These are phyloP conservation scores for Scolopax mira DNA, from an alignment of 2,113 vertebrate genomes.

Conservation along the genomic window DNA sequence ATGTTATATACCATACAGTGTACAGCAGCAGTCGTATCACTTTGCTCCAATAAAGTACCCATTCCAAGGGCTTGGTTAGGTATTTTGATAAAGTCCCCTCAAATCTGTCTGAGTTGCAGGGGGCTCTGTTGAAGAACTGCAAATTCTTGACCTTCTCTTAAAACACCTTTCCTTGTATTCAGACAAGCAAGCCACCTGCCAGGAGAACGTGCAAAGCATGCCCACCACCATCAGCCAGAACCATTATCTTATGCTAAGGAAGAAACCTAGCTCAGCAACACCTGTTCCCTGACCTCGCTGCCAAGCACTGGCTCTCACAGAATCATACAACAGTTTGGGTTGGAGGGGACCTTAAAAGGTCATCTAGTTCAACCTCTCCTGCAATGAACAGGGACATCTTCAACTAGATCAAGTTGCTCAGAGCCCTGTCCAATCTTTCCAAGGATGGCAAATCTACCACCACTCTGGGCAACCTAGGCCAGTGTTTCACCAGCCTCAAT, in stretches of 20 bases:
- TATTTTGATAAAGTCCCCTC: not conserved
- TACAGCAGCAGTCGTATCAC: not conserved
- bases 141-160: not conserved
- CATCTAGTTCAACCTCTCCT: not conserved
- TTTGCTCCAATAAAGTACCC: too few relatives aligned
- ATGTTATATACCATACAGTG: rapidly evolving
- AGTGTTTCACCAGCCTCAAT: not conserved
- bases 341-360: not conserved
- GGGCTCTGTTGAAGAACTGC: not conserved
- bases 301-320: rapidly evolving
- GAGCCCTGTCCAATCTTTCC: not conserved
- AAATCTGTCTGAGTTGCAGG: not conserved
- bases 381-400: not conserved
- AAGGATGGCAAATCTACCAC: not conserved
- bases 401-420: not conserved
- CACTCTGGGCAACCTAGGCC: not conserved
- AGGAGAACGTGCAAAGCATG: not conserved
- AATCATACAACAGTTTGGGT: not conserved
- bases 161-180: rapidly evolving
- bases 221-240: not conserved
- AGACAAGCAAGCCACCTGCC: not conserved
- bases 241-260: rapidly evolving
- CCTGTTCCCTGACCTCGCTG: rapidly evolving
- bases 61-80: not conserved
- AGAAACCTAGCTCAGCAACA: not conserved